Evolutionary conservation across 2,888 invertebrate genomes (phyloP), one percentile per base, ranked within the genome.

Genomic region (Amblyjoppa fuscipennis): DNA sequence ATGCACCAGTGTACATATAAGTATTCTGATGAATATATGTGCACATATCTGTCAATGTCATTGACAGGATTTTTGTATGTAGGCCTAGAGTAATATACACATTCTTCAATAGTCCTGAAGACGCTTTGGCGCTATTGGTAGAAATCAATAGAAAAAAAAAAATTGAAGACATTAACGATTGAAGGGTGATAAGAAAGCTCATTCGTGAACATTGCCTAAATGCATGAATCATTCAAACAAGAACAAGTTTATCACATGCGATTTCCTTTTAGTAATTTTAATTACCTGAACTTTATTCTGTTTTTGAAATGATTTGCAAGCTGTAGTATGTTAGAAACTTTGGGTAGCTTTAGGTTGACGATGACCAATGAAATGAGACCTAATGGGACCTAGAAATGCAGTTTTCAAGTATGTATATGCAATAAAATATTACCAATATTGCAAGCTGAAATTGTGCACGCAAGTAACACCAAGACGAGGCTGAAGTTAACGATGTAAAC

Each of bases 341-440:
- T 5, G 49, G 3, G n/a, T 49, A 70, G 34, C n/a, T 16, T 11
- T 51, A n/a, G 81, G 81, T 56, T 92, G 92, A 92, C 91, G 90
- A 92, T 16, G 4, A 49, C 45, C 16, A 49, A 49, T 49, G 13
- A 49, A 49, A 49, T 16, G 16, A 49, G 45, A 16, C 16, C 13
- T 49, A 16, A 49, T 49, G 92, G 78, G 81, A 82, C 90, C 86
- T 77, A 81, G 86, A 79, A 77, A 28, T 84, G 81, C 87, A 70
- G 76, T 76, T 69, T 87, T 79, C 87, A 89, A 89, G 90, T 90
- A 91, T 87, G 91, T 92, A 91, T 91, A 16, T 66, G 81, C 81
- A 87, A 70, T 28, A 53, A 86, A 73, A 90, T 13, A 88, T 85
- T 87, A 88, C 88, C 90, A 89, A 88, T 90, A 87, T 87, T 87